Conservation (phyloP, 2,113 vertebrate species). For the Xiphorhynchus elegans region DNA sequence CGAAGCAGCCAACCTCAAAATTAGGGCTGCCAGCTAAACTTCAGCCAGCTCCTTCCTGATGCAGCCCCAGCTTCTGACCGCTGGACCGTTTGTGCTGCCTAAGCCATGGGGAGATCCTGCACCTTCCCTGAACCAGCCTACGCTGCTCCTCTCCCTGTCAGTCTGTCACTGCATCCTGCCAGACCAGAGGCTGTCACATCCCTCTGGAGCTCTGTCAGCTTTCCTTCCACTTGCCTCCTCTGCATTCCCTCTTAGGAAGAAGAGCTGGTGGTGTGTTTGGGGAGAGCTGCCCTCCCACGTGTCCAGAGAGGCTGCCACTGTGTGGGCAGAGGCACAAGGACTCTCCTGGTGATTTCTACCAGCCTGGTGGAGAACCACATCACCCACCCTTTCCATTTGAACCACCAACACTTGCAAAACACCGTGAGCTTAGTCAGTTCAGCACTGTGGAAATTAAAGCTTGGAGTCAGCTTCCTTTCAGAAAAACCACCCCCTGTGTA, state of each 20-base stretch:
- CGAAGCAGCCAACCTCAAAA: background rate
- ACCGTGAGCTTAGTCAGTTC: background rate
- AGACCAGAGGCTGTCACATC: background rate
- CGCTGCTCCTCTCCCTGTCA: fast-evolving
- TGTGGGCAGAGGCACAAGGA: background rate
- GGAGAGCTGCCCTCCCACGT: background rate
- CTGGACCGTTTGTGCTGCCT: background rate
- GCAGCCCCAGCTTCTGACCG: background rate
- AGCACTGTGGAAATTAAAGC: background rate
- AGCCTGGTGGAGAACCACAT: background rate
- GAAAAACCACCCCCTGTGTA: background rate
- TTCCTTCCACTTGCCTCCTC: background rate
- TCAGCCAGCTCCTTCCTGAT: background rate
- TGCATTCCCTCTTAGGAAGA: background rate
- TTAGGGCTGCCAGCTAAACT: constrained; percentile 23
- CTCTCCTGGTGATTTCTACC: background rate
- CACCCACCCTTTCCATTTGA: background rate
- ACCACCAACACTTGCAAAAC: background rate
- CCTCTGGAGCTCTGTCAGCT: background rate
- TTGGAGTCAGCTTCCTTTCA: background rate
- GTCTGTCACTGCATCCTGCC: fast-evolving
- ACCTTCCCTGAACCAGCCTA: background rate
- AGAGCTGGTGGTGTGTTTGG: background rate
- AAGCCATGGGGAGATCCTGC: background rate
- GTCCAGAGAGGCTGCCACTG: background rate